Evolutionary conservation across 2,797 vertebrate species (phyloP), one percentile per base, ranked within the genome.

Genomic region (Hemitrygon akajei): DNA sequence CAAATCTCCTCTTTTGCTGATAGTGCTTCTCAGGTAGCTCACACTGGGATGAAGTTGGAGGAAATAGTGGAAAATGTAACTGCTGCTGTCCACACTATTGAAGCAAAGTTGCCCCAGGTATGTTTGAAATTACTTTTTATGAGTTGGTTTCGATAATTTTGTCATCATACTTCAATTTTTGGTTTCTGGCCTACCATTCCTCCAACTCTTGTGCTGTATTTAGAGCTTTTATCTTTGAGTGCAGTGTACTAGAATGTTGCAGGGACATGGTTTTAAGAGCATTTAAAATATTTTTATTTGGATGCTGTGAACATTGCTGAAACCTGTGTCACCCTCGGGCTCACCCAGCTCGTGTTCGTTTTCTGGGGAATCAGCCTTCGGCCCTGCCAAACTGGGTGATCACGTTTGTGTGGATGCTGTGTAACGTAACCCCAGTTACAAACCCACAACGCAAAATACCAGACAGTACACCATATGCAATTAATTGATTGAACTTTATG

Each of bases 21-120:
- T 95, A 99, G 99, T 94, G 96, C 98, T 94, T 94, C 96, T 0
- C 97, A 95, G 1, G 60, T 99, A 0, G 98, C 96, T 93, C 97
- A 98, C 96, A 97, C 97, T 0, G 97, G 95, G 76, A 98, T 99
- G 98, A 96, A 96, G 0, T 95, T 95, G 22, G 96, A 97, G 0
- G 96, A 98, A 87, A 94, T 99, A 71, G 69, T 96, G 0, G 97
- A 98, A 11, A 99, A 99, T 66, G 94, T 98, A 0, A 47, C 96
- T 27, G 96, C 97, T 1, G 96, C 97, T 0, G 94, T 97, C 7
- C 60, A 95, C 91, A 96, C 95, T 0, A 95, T 98, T 37, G 95
- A 96, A 0, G 47, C 95, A 80, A 98, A 98, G 94, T 94, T 98
- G 27, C 96, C 95, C 0, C 95, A 95, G 97, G 98, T 99, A 96